Conservation (phyloP, 2,113 vertebrate species). For the Ochotona princeps region DNA sequence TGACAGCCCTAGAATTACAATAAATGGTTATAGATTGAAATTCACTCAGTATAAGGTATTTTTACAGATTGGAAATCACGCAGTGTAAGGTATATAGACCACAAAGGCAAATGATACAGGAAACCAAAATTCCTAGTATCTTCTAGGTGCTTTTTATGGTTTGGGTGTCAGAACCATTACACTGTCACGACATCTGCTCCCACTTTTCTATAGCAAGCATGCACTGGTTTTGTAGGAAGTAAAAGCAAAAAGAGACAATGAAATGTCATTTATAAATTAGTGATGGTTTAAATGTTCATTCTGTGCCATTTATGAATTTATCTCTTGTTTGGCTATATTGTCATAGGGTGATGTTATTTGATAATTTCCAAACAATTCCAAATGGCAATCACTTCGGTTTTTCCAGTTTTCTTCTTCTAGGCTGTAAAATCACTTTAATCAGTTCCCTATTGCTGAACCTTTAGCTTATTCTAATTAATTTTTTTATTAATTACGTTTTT, state of each 20-base stretch:
- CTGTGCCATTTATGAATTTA: background rate
- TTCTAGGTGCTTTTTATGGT: background rate
- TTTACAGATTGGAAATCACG: background rate
- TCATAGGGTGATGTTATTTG: background rate
- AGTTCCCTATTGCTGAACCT: background rate
- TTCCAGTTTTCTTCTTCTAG: background rate
- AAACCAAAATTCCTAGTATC: background rate
- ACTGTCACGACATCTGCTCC: background rate
- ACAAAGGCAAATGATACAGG: background rate
- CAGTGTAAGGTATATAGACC: background rate
- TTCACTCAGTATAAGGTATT: background rate
- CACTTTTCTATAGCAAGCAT: background rate
- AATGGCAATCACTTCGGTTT: background rate
- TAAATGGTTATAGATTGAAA: background rate
- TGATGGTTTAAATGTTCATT: background rate
- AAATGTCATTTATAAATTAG: conserved; percentile 4
- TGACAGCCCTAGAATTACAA: background rate
- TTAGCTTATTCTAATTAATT: background rate
- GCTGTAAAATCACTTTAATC: background rate
- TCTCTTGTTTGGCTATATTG: background rate
- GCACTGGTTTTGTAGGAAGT: background rate
- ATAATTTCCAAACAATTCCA: background rate
- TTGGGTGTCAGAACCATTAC: background rate
- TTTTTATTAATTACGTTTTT: background rate
- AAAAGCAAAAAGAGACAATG: conserved; percentile 4